A percentile compares a stretch with the other conserved stretches of the same genome.
Conservation (phyloP, 2,113 vertebrate genomes). For the Mastomys coucha region DNA sequence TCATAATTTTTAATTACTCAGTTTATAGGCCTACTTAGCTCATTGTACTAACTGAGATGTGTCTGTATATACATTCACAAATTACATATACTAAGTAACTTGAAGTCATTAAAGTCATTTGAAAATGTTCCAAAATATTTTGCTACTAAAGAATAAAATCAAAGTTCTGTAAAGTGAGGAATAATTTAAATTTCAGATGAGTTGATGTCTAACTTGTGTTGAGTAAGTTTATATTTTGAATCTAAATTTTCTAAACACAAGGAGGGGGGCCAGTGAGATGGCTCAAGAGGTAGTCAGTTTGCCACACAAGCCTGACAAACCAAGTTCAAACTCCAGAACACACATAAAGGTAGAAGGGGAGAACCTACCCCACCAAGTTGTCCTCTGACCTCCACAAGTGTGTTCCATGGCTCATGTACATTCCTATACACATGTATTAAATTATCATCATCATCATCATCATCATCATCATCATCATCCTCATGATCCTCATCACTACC, state of each 20-base stretch:
- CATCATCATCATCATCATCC: too few relatives aligned
- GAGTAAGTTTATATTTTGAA: slow-evolving; percentile 7
- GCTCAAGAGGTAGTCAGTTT: not conserved
- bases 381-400: not conserved
- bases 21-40: not conserved
- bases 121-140: not conserved
- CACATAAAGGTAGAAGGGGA: not conserved
- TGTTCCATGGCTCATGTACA: not conserved
- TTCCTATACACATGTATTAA: not conserved
- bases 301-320: not conserved
- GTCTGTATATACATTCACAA: not conserved
- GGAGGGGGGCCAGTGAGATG: not conserved
- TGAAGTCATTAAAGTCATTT: not conserved
- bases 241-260: slow-evolving; percentile 2
- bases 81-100: not conserved
- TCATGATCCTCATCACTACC: too few relatives aligned
- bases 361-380: not conserved
- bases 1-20: slow-evolving; percentile 1
- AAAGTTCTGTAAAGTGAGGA: not conserved
- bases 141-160: not conserved
- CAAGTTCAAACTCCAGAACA: not conserved
- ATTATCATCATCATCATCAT: too few relatives aligned
- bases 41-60: not conserved
- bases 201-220: not conserved
- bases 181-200: slow-evolving; percentile 31